A percentile compares a stretch with the other conserved stretches of the same genome.
phyloP scores from a whole-genome alignment of 2,888 invertebrate species.

The Rhopalosiphum nymphaeae region DNA sequence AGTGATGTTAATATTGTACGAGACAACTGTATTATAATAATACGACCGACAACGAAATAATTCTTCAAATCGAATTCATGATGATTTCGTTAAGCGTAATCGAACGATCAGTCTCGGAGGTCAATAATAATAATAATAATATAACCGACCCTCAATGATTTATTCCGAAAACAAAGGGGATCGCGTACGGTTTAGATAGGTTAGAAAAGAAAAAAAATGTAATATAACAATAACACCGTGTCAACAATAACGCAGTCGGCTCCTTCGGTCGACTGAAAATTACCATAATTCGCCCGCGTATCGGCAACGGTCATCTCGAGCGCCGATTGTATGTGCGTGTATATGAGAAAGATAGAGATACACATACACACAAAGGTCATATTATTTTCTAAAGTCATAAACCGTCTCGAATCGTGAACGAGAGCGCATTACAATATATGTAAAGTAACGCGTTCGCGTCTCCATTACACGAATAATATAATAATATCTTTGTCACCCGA shows the following conservation, averaged over 20 bases:
- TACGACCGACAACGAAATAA: constrained; percentile 8
- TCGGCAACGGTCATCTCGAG: constrained; percentile 56
- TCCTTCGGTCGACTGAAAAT: constrained; percentile 17
- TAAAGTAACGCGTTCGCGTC: constrained; percentile 51
- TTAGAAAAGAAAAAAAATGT: background rate
- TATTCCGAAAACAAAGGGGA: constrained; percentile 47
- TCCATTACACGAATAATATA: constrained; percentile 18
- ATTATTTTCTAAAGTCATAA: constrained; percentile 28
- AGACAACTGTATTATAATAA: background rate
- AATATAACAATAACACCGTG: constrained; percentile 51
- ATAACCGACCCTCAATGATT: constrained; percentile 32
- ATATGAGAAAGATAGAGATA: background rate
- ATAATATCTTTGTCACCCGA: background rate
- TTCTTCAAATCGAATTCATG: background rate
- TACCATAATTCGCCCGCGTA: constrained; percentile 48
- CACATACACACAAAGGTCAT: constrained; percentile 44
- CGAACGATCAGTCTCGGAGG: constrained; percentile 38
- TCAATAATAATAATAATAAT: background rate
- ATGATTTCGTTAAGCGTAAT: constrained; percentile 27
- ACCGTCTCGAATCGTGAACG: constrained; percentile 20
- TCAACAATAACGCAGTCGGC: constrained; percentile 43
- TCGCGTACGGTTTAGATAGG: background rate
- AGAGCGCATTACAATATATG: constrained; percentile 1
- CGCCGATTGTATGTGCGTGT: background rate
- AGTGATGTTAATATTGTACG: background rate